These are phyloP conservation scores for Ectemnius cavifrons DNA, from an alignment of 2,888 invertebrate genomes.

Conservation along the genomic window DNA sequence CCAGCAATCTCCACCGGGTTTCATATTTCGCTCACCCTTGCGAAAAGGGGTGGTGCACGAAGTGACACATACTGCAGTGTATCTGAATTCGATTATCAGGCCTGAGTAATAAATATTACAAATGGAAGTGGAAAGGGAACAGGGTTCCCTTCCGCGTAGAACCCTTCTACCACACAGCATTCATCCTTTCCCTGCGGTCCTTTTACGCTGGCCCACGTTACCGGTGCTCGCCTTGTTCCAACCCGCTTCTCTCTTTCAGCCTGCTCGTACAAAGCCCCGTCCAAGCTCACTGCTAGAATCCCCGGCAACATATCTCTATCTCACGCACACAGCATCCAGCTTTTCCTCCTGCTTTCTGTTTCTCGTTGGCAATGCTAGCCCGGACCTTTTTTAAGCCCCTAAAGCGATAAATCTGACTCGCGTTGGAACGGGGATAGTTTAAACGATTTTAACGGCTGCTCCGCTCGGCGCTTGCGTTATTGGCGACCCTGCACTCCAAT, in stretches of 20 bases:
- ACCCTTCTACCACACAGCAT: slow-evolving; percentile 11
- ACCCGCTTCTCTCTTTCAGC: slow-evolving; percentile 11
- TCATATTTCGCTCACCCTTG: too few relatives aligned
- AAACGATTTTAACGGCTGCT: slow-evolving; percentile 71
- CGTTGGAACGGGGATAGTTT: slow-evolving; percentile 61
- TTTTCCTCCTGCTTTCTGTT: slow-evolving; percentile 27
- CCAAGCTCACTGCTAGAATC: slow-evolving; percentile 40
- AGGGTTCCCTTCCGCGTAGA: slow-evolving; percentile 30
- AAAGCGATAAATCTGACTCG: slow-evolving; percentile 69
- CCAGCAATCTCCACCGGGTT: too few relatives aligned
- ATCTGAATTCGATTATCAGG: slow-evolving; percentile 75
- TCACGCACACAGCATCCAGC: slow-evolving; percentile 48
- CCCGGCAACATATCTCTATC: slow-evolving; percentile 12
- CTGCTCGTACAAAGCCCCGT: slow-evolving; percentile 13
- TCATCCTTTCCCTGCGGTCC: slow-evolving; percentile 22
- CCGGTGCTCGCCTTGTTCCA: slow-evolving; percentile 19
- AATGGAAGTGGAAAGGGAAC: slow-evolving; percentile 64
- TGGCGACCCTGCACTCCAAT: slow-evolving; percentile 61
- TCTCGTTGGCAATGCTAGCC: background rate
- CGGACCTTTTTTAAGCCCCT: slow-evolving; percentile 44
- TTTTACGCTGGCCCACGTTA: background rate
- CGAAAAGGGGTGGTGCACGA: too few relatives aligned
- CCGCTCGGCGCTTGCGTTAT: slow-evolving; percentile 58
- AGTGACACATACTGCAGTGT: slow-evolving; percentile 37
- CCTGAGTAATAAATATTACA: slow-evolving; percentile 76